Base-by-base conservation (phyloP, 2,113 vertebrate genomes). In the Gulo gulo region DNA sequence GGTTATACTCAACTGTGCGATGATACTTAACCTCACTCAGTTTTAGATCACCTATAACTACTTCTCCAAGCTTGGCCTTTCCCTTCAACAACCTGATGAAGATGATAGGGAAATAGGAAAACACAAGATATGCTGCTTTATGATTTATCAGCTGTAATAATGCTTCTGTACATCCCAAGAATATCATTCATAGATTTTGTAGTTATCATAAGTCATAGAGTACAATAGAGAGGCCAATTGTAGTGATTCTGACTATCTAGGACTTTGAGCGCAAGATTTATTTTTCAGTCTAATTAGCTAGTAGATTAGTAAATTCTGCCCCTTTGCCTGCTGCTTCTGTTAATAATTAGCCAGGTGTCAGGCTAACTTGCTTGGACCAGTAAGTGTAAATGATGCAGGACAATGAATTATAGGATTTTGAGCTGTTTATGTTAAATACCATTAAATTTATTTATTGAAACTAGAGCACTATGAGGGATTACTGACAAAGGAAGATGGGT, bases 131-230 rank as follows among this genome's bases (percentile, higher is more conserved):
- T 52, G 50, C 39, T 92, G 39, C 67, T 57, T 91, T 78, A 36
- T 93, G 55, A 79, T 88, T 94, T 94, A 92, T 96, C 36, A 81
- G 24, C 63, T 74, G 10, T 92, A 85, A 45, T 81, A 63, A 85
- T 95, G 79, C 8, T 29, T 80, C n/a, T 57, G 1, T 71, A 65
- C 12, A 88, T 92, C 42, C 34, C 47, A 83, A 78, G 52, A 97
- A 90, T n/a, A 47, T 63, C 55, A 81, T 57, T 69, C 57, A 67
- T 90, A 85, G n/a, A 36, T 89, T 88, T 71, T 59, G 11, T 86
- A 61, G 47, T 47, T 69, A 81, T 26, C 2, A 0, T 45, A 24
- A 29, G 13, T 91, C 69, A 87, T 18, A 57, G 52, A 39, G 47
- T 89, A 79, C 39, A 76, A 15, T 21, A 76, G 23, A 94, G 95